These are phyloP conservation scores for Neoascia interrupta DNA, from an alignment of 2,888 invertebrate species.

Conservation along the genomic window DNA sequence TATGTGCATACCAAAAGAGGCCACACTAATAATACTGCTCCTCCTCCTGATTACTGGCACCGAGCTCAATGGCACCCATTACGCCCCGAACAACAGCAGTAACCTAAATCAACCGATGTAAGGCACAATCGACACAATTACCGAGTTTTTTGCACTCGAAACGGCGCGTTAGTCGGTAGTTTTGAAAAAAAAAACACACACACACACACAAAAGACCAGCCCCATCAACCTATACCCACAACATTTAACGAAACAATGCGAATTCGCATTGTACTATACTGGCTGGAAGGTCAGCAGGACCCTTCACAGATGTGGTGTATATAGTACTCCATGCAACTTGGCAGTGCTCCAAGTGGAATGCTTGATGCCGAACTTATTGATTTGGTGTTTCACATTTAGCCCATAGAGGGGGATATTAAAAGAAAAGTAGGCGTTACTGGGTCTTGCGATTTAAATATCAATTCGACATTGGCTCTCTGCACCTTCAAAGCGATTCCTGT, in stretches of 20 bases:
- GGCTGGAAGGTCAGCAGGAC: constrained; percentile 49
- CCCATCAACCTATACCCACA: not conserved
- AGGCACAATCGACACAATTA: constrained; percentile 58
- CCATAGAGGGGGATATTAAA: not conserved
- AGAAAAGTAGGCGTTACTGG: constrained; percentile 23
- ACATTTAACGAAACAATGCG: constrained; percentile 45
- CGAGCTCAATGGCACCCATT: constrained; percentile 9
- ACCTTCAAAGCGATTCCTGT: constrained; percentile 4
- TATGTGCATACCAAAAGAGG: no score
- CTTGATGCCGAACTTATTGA: constrained; percentile 63
- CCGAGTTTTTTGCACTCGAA: constrained; percentile 15
- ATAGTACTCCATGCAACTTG: constrained; percentile 13
- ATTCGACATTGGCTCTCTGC: not conserved
- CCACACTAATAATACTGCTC: no score
- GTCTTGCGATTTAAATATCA: constrained; percentile 41
- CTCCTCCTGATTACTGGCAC: no score
- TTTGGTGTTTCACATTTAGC: constrained; percentile 48
- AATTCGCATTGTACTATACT: constrained; percentile 32
- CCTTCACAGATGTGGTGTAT: not conserved
- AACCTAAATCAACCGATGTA: constrained; percentile 37
- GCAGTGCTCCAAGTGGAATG: constrained; percentile 54
- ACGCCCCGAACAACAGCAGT: constrained; percentile 16
- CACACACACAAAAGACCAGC: not conserved
- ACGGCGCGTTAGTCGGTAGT: not conserved
- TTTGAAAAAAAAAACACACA: constrained; percentile 30